Conservation (phyloP, 2,113 vertebrate genomes). For the Syngnathoides biaculeatus region DNA sequence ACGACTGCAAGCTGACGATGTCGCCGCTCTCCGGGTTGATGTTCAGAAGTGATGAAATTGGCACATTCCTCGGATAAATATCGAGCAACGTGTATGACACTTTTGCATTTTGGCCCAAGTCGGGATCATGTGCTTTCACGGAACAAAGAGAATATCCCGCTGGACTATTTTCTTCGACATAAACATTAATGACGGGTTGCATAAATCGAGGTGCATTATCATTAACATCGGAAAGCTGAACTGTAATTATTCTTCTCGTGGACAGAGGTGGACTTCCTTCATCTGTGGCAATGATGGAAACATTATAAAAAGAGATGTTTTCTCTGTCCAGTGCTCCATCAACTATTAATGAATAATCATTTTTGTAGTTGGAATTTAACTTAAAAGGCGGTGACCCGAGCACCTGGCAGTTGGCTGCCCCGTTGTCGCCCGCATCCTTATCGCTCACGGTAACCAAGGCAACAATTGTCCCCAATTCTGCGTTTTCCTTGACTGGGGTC, state of each 20-base stretch:
- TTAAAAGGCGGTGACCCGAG: slow-evolving; percentile 44
- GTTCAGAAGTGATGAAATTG: slow-evolving; percentile 47
- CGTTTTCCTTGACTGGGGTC: too few relatives aligned
- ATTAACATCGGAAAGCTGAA: slow-evolving; percentile 82
- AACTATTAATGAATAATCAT: slow-evolving; percentile 80
- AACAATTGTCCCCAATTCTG: too few relatives aligned
- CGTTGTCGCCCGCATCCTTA: too few relatives aligned
- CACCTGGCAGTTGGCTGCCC: slow-evolving; percentile 37
- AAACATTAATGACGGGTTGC: slow-evolving; percentile 65
- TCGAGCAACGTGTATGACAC: slow-evolving; percentile 74
- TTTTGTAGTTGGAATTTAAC: slow-evolving; percentile 76
- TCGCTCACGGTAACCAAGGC: too few relatives aligned
- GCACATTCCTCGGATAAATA: slow-evolving; percentile 42
- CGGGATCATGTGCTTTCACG: slow-evolving; percentile 75
- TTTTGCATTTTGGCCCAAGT: slow-evolving; percentile 72
- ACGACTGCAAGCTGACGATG: slow-evolving; percentile 43
- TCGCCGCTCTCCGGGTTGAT: slow-evolving; percentile 49
- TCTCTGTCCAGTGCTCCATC: slow-evolving; percentile 79
- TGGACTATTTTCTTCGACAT: slow-evolving; percentile 80
- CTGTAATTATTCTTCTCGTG: slow-evolving; percentile 59
- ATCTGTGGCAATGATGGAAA: slow-evolving; percentile 76
- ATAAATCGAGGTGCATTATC: slow-evolving; percentile 81
- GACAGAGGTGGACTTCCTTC: slow-evolving; percentile 77
- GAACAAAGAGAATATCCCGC: slow-evolving; percentile 68
- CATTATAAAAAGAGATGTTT: slow-evolving; percentile 70